Conservation (phyloP, 2,888 invertebrate genomes). For the Augochlorella aurata region DNA sequence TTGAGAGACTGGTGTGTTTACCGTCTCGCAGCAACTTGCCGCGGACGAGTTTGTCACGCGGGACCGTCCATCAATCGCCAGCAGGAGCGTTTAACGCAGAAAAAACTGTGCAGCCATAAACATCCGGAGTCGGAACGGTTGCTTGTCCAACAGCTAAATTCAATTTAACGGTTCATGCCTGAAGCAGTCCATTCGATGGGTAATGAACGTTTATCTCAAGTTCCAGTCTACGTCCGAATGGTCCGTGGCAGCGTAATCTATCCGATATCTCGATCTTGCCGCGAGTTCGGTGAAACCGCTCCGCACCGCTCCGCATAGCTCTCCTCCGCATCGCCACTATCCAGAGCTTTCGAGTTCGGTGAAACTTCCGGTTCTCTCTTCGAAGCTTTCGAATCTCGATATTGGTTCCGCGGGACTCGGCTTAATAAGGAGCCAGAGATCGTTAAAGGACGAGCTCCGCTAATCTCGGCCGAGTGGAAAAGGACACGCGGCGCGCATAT, state of each 20-base stretch:
- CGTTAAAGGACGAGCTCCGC: slow-evolving; percentile 40
- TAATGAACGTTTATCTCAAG: not conserved
- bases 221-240: not conserved
- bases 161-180: too few relatives aligned
- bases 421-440: slow-evolving; percentile 32
- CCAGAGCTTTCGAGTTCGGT: not conserved
- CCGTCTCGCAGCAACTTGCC: too few relatives aligned
- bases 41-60: too few relatives aligned
- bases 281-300: slow-evolving; percentile 9
- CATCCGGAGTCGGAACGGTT: too few relatives aligned
- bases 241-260: not conserved
- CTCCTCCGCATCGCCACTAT: not conserved
- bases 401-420: not conserved
- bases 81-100: too few relatives aligned
- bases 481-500: slow-evolving; percentile 38
- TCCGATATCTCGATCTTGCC: not conserved
- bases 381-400: slow-evolving; percentile 11
- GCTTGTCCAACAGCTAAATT: too few relatives aligned
- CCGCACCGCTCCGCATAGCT: too few relatives aligned
- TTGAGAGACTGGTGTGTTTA: not conserved
- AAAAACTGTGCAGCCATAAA: too few relatives aligned
- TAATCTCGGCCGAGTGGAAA: slow-evolving; percentile 43
- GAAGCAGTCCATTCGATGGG: too few relatives aligned
- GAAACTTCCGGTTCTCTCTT: not conserved
- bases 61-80: too few relatives aligned